Conservation (phyloP, 2,797 vertebrate genomes). For the Sebastes taczanowskii region DNA sequence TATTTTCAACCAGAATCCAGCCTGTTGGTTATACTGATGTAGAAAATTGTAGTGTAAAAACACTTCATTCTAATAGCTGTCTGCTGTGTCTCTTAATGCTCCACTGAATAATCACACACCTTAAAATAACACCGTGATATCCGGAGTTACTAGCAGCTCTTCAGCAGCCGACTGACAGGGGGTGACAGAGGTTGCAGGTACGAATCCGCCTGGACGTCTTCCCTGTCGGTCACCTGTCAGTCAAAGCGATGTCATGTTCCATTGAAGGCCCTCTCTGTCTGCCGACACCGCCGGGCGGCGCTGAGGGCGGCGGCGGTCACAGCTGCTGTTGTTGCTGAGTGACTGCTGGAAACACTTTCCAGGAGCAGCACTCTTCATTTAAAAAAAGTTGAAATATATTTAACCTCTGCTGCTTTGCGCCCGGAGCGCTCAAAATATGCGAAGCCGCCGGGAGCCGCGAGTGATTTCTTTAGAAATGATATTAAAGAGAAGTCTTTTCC, state of each 20-base stretch:
- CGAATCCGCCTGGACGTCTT: conserved; percentile 11
- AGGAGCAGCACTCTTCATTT: conserved; percentile 33
- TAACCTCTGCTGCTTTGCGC: conserved; percentile 39
- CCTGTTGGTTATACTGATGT: background rate
- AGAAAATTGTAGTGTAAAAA: background rate
- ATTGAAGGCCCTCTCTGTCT: background rate
- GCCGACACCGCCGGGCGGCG: background rate
- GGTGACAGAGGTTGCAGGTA: conserved; percentile 39
- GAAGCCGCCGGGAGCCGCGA: conserved; percentile 8
- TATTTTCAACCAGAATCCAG: background rate
- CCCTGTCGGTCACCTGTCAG: conserved; percentile 29
- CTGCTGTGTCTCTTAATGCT: background rate
- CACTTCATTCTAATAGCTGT: background rate
- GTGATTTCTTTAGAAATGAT: conserved; percentile 53
- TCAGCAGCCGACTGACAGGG: conserved; percentile 20
- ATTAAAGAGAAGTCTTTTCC: conserved; percentile 55
- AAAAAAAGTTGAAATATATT: conserved; percentile 32
- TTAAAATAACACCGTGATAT: background rate
- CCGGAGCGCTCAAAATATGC: conserved; percentile 4
- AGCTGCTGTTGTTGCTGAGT: background rate
- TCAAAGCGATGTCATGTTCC: conserved; percentile 13
- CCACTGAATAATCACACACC: background rate
- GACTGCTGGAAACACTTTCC: conserved; percentile 26
- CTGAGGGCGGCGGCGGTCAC: background rate
- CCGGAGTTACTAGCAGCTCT: background rate